Evolutionary conservation across 92 coral and sea anemone genomes (phyloP), one percentile per base, ranked within the genome.

Genomic region (Palythoa grandiflora): DNA sequence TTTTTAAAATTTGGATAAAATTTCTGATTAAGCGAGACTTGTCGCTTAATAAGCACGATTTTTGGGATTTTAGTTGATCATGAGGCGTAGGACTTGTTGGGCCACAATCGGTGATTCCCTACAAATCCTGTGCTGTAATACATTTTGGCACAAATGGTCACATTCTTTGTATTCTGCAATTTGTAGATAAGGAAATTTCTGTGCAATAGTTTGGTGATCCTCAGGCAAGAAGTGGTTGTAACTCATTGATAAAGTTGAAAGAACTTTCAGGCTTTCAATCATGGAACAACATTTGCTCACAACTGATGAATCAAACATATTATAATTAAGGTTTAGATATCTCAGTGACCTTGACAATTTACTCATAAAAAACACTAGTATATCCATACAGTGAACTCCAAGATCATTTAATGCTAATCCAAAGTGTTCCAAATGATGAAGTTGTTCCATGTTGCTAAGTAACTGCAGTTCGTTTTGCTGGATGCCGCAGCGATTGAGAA

Each of bases 401-500:
- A 95, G 79, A 63, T 91, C 94, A 84, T 92, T 94, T 68, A 88
- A 75, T 53, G 87, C 91, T 2, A 95, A 75, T 75, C 92, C 98
- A 40, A 97, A 87, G 75, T 80, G 88, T 54, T 91, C 84, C 83
- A 97, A 80, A 44, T 92, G 76, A 21, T 51, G 40, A 20, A 95
- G 66, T 53, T 36, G 78, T 36, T 91, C 87, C 78, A 87, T 75
- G 12, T 47, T 52, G 73, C 85, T 66, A 73, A 95, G 92, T 16
- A 79, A 87, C 21, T 28, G 73, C 28, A 95, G 89, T 48, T 81
- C 96, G 14, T 44, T 47, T 11, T 59, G 87, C 65, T 91, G 80
- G 12, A 91, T 83, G n/a, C 94, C 96, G 88, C 98, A 93, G 2
- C 95, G 94, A 84, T 91, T 90, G 16, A 96, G 73, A 40, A 70